A percentile compares a stretch with the other conserved stretches of the same genome.
Evolutionary conservation across 2,113 vertebrate genomes (phyloP).

Genomic region (Xenus cinereus): DNA sequence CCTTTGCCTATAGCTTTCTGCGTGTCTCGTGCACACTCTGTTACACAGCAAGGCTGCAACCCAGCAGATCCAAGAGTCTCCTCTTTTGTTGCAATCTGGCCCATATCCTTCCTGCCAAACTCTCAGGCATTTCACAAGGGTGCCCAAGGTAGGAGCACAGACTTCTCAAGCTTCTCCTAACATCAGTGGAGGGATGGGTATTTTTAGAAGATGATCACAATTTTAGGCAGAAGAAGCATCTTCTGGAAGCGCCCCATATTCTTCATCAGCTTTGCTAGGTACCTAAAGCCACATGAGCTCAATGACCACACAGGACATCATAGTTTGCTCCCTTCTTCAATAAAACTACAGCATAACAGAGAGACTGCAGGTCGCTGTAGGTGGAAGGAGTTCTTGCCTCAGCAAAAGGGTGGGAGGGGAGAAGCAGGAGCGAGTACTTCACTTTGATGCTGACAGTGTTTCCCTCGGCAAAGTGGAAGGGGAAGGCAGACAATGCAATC

Average conservation of each 20-base stretch:
- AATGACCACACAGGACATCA: neutral
- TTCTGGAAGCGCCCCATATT: neutral
- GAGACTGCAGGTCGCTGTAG: neutral
- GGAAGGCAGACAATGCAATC: slow-evolving; percentile 67
- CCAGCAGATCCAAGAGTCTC: neutral
- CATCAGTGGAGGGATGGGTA: neutral
- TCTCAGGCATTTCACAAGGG: neutral
- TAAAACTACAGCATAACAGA: neutral
- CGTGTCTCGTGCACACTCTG: neutral
- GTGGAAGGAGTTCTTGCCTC: slow-evolving; percentile 30
- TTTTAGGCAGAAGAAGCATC: neutral
- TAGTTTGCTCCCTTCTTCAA: neutral
- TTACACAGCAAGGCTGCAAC: neutral
- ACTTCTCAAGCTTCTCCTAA: neutral
- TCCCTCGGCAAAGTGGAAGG: slow-evolving; percentile 12
- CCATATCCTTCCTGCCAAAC: neutral
- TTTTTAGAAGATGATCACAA: neutral
- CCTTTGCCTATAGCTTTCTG: neutral
- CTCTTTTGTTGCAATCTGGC: neutral
- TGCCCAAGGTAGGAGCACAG: neutral
- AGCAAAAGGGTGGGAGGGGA: slow-evolving; percentile 53
- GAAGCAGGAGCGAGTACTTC: slow-evolving; percentile 39
- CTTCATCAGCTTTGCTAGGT: neutral
- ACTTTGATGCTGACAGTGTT: slow-evolving; percentile 34
- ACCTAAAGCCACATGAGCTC: neutral